Conservation (phyloP, 2,113 vertebrate species). For the Xenopus tropicalis region UCB_Xtro_10.0 CM004448.2:109740501-109741000, state of each 20-base stretch:
- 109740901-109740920: too few species aligned
- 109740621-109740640: constrained; percentile 80
- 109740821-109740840: too few species aligned
- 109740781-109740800: constrained; percentile 74
- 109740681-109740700: constrained; percentile 69
- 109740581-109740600: constrained; percentile 80
- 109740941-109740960: too few species aligned
- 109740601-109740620: constrained; percentile 80
- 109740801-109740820: constrained; percentile 53
- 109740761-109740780: constrained; percentile 82
- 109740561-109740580: constrained; percentile 59
- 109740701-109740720: constrained; percentile 81
- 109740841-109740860: too few species aligned
- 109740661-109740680: constrained; percentile 39
- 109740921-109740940: too few species aligned
- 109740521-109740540: constrained; percentile 64
- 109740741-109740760: constrained; percentile 75
- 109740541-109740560: constrained; percentile 72
- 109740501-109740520: too few species aligned
- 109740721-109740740: constrained; percentile 81
- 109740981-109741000: background rate
- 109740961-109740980: too few species aligned
- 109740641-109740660: constrained; percentile 43
- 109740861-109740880: too few species aligned
- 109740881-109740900: too few species aligned